Evolutionary conservation across 2,888 invertebrate species (phyloP).

Genomic region (Athrips mouffetella): DNA sequence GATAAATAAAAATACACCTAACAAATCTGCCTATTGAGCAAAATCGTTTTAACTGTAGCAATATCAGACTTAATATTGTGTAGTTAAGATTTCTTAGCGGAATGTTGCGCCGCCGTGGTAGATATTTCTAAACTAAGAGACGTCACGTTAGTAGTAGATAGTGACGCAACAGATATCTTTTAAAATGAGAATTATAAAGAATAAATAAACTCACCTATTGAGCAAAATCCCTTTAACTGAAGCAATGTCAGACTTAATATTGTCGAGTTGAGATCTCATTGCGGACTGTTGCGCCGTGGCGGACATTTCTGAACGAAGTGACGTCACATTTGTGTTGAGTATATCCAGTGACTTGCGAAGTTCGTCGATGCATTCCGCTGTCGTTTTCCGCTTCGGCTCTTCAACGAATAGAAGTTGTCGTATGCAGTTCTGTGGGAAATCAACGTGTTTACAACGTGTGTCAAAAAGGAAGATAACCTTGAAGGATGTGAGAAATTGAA

Average conservation of each 20-base stretch:
- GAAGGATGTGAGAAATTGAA: too few species aligned
- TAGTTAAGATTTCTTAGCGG: slow-evolving; percentile 78
- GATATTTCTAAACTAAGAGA: slow-evolving; percentile 83
- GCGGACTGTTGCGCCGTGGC: slow-evolving; percentile 64
- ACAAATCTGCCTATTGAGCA: slow-evolving; percentile 83
- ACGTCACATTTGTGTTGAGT: slow-evolving; percentile 81
- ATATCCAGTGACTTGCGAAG: slow-evolving; percentile 83
- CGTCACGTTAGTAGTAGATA: slow-evolving; percentile 80
- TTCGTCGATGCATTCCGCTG: slow-evolving; percentile 82
- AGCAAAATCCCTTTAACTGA: slow-evolving; percentile 86
- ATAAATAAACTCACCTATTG: slow-evolving; percentile 80
- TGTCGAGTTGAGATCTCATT: slow-evolving; percentile 80
- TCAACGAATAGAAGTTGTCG: slow-evolving; percentile 80
- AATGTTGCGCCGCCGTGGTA: slow-evolving; percentile 61
- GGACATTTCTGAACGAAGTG: slow-evolving; percentile 82
- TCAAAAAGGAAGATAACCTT: too few species aligned
- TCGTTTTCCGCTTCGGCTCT: slow-evolving; percentile 79
- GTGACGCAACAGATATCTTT: too few species aligned
- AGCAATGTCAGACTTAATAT: slow-evolving; percentile 83
- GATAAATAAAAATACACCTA: too few species aligned
- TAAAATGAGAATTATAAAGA: too few species aligned
- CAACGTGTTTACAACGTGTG: too few species aligned
- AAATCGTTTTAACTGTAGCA: slow-evolving; percentile 84
- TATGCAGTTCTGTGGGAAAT: slow-evolving; percentile 56
- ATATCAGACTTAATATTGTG: slow-evolving; percentile 83